Evolutionary conservation across 1,140 invertebrate species (phyloP).

Genomic region (Cotesia vestalis): DNA sequence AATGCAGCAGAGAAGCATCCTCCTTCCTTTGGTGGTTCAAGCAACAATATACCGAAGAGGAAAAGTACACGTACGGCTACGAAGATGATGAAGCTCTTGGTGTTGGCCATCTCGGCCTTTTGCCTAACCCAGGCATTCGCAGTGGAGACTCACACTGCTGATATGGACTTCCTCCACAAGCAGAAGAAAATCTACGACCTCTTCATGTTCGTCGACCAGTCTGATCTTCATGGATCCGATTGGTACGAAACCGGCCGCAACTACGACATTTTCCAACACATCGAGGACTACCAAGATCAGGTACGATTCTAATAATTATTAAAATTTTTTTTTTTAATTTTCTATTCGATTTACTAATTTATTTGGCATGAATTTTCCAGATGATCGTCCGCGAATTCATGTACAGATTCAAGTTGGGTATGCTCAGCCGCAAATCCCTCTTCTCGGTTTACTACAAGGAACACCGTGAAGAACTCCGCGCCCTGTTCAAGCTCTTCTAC

Average conservation of each 20-base stretch:
- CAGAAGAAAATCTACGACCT: constrained; percentile 73
- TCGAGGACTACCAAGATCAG: constrained; percentile 62
- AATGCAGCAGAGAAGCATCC: constrained; percentile 41
- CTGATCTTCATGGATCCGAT: constrained; percentile 61
- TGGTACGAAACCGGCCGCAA: constrained; percentile 66
- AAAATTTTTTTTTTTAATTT: neutral
- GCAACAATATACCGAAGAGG: constrained; percentile 37
- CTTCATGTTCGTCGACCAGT: constrained; percentile 70
- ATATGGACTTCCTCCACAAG: constrained; percentile 66
- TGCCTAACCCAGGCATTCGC: constrained; percentile 48
- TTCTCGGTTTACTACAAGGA: constrained; percentile 62
- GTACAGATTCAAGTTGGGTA: constrained; percentile 64
- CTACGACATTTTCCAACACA: constrained; percentile 67
- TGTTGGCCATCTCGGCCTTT: constrained; percentile 49
- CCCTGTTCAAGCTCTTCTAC: constrained; percentile 70
- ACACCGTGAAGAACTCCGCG: constrained; percentile 68
- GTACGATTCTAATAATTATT: constrained; percentile 35
- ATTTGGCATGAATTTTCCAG: constrained; percentile 57
- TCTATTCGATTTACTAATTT: constrained; percentile 2
- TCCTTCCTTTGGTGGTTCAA: constrained; percentile 44
- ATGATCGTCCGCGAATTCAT: constrained; percentile 67
- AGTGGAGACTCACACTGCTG: constrained; percentile 52
- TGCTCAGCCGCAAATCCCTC: constrained; percentile 53
- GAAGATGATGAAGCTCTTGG: constrained; percentile 49
- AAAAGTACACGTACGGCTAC: constrained; percentile 16